Conservation (phyloP, 2,888 invertebrate species). For the Poecilobothrus nobilitatus region DNA sequence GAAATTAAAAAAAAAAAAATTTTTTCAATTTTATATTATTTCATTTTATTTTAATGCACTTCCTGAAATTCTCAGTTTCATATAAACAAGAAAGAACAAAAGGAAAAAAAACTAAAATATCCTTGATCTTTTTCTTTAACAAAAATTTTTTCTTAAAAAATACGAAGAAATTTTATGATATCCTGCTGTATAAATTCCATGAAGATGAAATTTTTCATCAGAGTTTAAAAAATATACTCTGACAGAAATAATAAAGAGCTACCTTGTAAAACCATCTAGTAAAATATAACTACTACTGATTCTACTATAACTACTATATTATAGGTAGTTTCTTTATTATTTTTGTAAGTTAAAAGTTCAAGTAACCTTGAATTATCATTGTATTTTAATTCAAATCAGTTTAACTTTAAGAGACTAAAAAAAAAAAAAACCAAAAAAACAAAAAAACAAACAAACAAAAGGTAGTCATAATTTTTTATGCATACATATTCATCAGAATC, state of each 20-base stretch:
- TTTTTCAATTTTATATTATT: no score
- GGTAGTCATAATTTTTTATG: neutral
- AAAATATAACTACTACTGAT: no score
- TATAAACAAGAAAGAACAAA: neutral
- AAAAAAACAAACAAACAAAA: neutral
- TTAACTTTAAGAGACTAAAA: neutral
- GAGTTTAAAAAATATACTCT: no score
- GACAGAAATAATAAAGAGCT: no score
- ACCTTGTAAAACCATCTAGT: no score
- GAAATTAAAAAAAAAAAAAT: no score
- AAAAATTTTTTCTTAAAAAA: neutral
- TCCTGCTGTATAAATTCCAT: constrained; percentile 1
- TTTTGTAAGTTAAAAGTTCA: neutral
- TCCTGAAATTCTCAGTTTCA: neutral
- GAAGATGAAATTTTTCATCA: neutral
- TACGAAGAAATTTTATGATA: neutral
- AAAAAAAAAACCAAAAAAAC: neutral
- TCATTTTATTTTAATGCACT: neutral
- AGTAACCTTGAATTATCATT: neutral
- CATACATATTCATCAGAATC: neutral
- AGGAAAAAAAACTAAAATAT: neutral
- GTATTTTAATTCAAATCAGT: neutral
- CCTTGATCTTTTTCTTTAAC: neutral
- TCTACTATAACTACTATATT: no score
- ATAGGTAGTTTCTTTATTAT: no score